A percentile compares a stretch with the other conserved stretches of the same genome.
Conservation (phyloP, 2,888 invertebrate genomes). For the Caenorhabditis sp. region DNA sequence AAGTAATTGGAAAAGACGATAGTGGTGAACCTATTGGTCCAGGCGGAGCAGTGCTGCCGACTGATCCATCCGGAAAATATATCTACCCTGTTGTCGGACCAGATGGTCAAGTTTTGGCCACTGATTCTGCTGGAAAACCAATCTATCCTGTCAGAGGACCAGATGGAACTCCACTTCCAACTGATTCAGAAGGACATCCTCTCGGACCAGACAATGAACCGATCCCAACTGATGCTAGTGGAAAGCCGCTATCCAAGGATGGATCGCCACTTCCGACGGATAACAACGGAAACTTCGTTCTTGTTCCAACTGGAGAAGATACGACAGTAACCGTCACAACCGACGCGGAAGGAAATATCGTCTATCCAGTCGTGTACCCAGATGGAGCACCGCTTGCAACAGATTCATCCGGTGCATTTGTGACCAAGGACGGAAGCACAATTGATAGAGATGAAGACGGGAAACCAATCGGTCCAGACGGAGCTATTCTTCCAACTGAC, state of each 20-base stretch:
- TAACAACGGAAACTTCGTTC: conserved; percentile 43
- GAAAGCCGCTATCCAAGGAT: conserved; percentile 62
- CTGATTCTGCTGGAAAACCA: conserved; percentile 44
- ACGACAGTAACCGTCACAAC: conserved; percentile 50
- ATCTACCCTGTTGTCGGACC: conserved; percentile 67
- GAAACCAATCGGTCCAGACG: conserved; percentile 67
- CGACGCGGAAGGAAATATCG: conserved; percentile 57
- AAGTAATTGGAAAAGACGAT: conserved; percentile 17
- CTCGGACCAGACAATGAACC: conserved; percentile 64
- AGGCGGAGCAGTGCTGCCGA: conserved; percentile 59
- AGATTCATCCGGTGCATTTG: conserved; percentile 66
- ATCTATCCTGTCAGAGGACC: conserved; percentile 65
- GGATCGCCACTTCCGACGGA: conserved; percentile 61
- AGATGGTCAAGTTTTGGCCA: conserved; percentile 70
- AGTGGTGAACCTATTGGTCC: conserved; percentile 33
- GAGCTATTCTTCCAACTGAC: conserved; percentile 64
- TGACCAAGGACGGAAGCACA: conserved; percentile 59
- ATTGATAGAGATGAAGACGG: conserved; percentile 60
- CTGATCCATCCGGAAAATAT: conserved; percentile 66
- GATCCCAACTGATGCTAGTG: conserved; percentile 62
- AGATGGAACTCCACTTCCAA: conserved; percentile 55
- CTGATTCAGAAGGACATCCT: conserved; percentile 56
- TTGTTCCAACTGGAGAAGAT: conserved; percentile 41
- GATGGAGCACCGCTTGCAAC: conserved; percentile 66
- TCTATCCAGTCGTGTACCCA: conserved; percentile 58